Conservation (phyloP, 2,797 vertebrate genomes). For the Artibeus lituratus region DNA sequence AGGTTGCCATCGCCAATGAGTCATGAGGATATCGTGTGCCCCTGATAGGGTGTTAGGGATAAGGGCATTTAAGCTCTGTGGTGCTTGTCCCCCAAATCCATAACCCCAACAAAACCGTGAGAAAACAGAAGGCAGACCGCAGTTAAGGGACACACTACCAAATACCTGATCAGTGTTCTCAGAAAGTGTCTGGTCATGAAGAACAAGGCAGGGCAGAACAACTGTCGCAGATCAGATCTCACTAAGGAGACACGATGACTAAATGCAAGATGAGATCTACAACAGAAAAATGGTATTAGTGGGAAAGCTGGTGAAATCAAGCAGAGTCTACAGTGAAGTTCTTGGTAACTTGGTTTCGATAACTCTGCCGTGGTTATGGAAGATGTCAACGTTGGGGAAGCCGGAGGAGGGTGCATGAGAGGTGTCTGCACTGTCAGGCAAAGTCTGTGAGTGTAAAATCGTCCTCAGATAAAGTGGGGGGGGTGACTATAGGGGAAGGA, state of each 20-base stretch:
- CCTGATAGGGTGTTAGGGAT: neutral
- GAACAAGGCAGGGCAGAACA: neutral
- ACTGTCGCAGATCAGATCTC: neutral
- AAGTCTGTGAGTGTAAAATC: neutral
- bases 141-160: neutral
- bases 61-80: neutral
- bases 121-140: neutral
- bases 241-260: neutral
- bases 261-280: neutral
- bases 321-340: neutral
- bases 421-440: neutral
- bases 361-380: neutral
- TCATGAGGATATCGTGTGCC: neutral
- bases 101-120: neutral
- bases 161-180: neutral
- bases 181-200: neutral
- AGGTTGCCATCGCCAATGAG: neutral
- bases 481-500: neutral
- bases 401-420: neutral
- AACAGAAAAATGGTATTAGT: neutral
- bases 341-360: neutral
- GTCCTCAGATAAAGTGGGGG: neutral
- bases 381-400: neutral
- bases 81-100: neutral
- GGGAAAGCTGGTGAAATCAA: neutral